Conservation (phyloP, 2,113 vertebrate genomes). For the Salvator merianae region DNA sequence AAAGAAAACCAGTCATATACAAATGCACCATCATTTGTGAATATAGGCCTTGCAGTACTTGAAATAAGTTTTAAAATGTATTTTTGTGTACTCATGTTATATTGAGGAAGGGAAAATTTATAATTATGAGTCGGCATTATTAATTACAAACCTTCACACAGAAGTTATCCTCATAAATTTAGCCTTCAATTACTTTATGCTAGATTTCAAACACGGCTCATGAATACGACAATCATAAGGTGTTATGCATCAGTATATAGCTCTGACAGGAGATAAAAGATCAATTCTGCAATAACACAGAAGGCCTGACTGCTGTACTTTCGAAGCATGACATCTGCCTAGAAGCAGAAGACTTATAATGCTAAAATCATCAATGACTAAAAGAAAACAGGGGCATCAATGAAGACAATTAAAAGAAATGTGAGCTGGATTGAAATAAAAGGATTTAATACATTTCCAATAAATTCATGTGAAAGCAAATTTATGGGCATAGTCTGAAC, state of each 20-base stretch:
- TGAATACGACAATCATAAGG: slow-evolving; percentile 10
- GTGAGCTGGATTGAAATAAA: not conserved
- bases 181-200: slow-evolving; percentile 16
- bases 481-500: not conserved
- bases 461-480: not conserved
- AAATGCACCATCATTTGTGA: not conserved
- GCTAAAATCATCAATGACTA: not conserved
- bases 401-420: not conserved
- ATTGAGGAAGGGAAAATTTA: not conserved
- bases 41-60: not conserved
- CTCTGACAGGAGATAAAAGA: slow-evolving; percentile 16
- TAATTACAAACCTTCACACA: not conserved
- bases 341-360: not conserved
- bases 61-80: not conserved
- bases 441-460: not conserved
- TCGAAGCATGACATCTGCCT: slow-evolving; percentile 20
- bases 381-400: not conserved
- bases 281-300: not conserved
- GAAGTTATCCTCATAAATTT: slow-evolving; percentile 14
- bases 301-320: not conserved
- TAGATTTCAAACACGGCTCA: slow-evolving; percentile 8
- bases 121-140: not conserved
- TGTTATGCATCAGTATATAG: slow-evolving; percentile 9
- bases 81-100: not conserved
- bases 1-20: not conserved